A percentile compares a stretch with the other conserved stretches of the same genome.
These are phyloP conservation scores for Arvicanthis niloticus DNA, from an alignment of 2,113 vertebrate species.

Conservation along the genomic window DNA sequence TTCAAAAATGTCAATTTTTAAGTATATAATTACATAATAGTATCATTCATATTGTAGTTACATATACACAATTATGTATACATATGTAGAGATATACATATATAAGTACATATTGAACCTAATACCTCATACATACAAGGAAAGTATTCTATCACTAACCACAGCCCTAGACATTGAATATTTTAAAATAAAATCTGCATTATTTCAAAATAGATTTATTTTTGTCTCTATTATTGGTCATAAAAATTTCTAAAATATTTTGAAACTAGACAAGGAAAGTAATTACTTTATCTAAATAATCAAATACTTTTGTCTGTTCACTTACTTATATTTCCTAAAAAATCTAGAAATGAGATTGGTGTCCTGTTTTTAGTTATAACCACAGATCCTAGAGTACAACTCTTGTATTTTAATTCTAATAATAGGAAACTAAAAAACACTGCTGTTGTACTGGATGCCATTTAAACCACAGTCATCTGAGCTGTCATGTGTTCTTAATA, in stretches of 20 bases:
- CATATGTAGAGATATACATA: neutral
- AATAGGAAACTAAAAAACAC: neutral
- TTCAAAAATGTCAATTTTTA: neutral
- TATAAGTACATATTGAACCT: neutral
- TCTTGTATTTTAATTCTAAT: neutral
- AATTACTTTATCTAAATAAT: neutral
- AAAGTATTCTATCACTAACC: neutral
- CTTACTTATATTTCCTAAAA: neutral
- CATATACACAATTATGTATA: too few species aligned
- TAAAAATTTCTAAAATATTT: neutral
- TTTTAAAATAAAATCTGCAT: neutral
- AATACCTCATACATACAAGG: neutral
- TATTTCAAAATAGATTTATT: neutral
- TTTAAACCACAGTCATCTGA: neutral
- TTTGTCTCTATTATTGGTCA: neutral
- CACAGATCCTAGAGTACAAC: neutral
- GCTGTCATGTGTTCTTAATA: neutral
- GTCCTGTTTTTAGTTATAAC: neutral
- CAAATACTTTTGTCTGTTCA: neutral
- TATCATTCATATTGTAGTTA: neutral
- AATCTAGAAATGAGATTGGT: neutral
- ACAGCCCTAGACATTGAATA: neutral
- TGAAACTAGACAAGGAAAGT: neutral
- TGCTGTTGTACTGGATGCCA: neutral
- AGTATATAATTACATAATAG: neutral